Conservation (phyloP, 2,113 vertebrate genomes). For the Pholis gunnellus region DNA sequence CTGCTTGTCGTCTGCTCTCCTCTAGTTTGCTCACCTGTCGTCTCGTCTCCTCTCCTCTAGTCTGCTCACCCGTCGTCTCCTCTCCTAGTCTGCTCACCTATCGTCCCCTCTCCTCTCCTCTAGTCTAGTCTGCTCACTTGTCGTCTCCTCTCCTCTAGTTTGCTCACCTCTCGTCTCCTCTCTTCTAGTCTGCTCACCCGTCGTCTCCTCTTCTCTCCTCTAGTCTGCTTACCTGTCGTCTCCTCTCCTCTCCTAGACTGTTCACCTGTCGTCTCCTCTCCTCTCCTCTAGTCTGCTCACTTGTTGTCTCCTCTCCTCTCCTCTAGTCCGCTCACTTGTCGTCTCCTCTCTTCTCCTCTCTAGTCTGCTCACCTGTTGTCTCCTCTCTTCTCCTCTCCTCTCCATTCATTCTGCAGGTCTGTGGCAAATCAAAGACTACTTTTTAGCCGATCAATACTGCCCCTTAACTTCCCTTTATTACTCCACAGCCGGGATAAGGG, state of each 20-base stretch:
- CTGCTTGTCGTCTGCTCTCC: slow-evolving; percentile 12
- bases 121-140: background rate
- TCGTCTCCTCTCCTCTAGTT: background rate
- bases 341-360: too few species aligned
- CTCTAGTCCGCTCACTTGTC: too few species aligned
- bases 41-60: slow-evolving; percentile 21
- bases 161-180: background rate
- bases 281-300: too few species aligned
- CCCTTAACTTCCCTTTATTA: slow-evolving; percentile 80
- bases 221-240: too few species aligned
- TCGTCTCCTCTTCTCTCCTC: too few species aligned
- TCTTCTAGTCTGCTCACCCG: too few species aligned
- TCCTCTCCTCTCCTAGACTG: too few species aligned
- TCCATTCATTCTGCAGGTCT: slow-evolving; percentile 43
- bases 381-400: slow-evolving; percentile 1
- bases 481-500: slow-evolving; percentile 56
- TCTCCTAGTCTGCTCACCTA: background rate
- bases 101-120: slow-evolving; percentile 8
- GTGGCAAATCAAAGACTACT: slow-evolving; percentile 67
- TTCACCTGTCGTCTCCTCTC: too few species aligned
- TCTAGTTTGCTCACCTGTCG: background rate
- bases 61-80: background rate
- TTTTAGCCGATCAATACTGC: slow-evolving; percentile 73
- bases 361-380: too few species aligned
- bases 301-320: too few species aligned